Percentiles rank a stretch among this genome's conserved stretches.
phyloP scores from a whole-genome alignment of 2,797 vertebrate genomes.

The Staurois parvus region DNA sequence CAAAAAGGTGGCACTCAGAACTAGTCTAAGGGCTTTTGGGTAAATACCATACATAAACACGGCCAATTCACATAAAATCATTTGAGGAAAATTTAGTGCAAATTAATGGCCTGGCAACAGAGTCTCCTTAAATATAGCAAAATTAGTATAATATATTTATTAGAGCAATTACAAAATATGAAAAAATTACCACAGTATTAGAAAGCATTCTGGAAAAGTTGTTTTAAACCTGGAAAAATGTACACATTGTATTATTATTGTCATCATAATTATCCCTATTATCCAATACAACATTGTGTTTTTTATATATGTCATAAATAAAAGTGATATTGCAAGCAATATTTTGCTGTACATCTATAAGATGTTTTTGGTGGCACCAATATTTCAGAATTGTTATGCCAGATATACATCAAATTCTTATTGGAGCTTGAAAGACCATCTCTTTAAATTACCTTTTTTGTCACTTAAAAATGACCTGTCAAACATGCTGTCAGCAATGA shows the following conservation, averaged over 20 bases:
- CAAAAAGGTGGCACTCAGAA: too few species aligned
- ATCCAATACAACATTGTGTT: neutral
- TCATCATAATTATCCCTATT: neutral
- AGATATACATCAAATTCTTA: slow-evolving; percentile 54
- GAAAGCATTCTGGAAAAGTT: neutral
- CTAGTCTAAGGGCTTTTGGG: too few species aligned
- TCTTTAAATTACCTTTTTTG: slow-evolving; percentile 56
- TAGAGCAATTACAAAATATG: neutral
- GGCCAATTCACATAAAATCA: too few species aligned
- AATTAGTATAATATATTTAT: neutral
- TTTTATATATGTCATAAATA: slow-evolving; percentile 17
- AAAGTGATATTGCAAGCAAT: slow-evolving; percentile 28
- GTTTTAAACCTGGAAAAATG: neutral
- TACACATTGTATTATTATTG: neutral
- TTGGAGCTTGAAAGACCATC: slow-evolving; percentile 56
- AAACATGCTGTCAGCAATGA: slow-evolving; percentile 39
- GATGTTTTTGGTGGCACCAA: slow-evolving; percentile 42
- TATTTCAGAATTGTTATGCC: slow-evolving; percentile 47
- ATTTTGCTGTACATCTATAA: slow-evolving; percentile 46
- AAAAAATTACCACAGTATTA: neutral
- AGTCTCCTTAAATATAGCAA: too few species aligned
- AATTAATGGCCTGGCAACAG: too few species aligned
- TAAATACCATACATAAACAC: too few species aligned
- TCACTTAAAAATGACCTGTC: slow-evolving; percentile 49
- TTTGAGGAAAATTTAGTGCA: too few species aligned